phyloP scores from a whole-genome alignment of 1,140 invertebrate genomes.

The Aphelinus atriplicis region DNA sequence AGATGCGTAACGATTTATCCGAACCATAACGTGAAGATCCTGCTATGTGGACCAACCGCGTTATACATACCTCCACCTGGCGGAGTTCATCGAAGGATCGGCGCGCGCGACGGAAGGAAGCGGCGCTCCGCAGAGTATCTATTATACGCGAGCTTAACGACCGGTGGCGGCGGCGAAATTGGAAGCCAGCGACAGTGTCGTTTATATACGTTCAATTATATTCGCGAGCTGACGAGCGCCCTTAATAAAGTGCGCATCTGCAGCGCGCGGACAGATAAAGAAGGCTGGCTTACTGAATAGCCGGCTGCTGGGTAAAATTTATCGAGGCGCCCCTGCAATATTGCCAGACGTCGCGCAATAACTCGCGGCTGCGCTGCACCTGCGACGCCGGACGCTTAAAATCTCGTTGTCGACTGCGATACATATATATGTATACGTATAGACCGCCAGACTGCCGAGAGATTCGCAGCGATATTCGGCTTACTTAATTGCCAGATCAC shows the following conservation, averaged over 20 bases:
- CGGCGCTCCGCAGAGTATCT: constrained; percentile 2
- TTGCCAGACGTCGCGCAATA: constrained; percentile 35
- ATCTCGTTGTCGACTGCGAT: constrained; percentile 32
- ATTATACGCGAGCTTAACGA: background rate
- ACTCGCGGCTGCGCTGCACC: constrained; percentile 23
- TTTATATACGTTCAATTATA: constrained; percentile 28
- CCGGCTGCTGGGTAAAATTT: constrained; percentile 4
- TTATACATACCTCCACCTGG: no score
- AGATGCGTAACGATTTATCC: no score
- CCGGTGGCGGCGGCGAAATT: background rate
- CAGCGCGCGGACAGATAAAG: constrained; percentile 22
- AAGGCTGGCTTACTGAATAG: constrained; percentile 31
- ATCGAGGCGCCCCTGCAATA: constrained; percentile 31
- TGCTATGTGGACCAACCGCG: no score
- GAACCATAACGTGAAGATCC: no score
- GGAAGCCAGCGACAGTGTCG: background rate
- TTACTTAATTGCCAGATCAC: no score
- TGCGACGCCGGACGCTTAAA: constrained; percentile 32
- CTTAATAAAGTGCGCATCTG: constrained; percentile 32
- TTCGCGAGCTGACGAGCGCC: background rate
- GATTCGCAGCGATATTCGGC: no score
- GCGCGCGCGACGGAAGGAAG: background rate
- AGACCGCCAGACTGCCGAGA: no score
- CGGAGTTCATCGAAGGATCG: constrained; percentile 10
- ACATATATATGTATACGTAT: background rate